Base-by-base conservation (phyloP, 2,888 invertebrate species). In the Andrena hattorfiana region DNA sequence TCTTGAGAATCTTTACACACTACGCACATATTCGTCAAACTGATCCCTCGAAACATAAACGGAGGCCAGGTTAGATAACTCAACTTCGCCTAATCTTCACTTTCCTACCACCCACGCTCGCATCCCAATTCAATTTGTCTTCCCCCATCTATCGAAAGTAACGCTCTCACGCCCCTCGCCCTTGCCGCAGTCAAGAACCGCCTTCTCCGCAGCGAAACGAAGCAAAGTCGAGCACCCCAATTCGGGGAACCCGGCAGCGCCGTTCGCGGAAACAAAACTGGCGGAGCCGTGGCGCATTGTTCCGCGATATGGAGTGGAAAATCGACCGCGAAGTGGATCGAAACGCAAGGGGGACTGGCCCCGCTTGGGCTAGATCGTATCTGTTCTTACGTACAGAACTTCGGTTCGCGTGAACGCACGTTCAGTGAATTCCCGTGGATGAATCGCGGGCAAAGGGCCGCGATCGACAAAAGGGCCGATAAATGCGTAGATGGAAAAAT, bases 371-470 rank as follows among this genome's bases (percentile, higher is more conserved):
- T 13, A 49, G 83, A 60, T 59, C 54, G 32, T 72, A 76, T 78
- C 77, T 30, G 32, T 26, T 63, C 70, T 76, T 71, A 82, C 71
- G 75, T 42, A 67, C 71, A 63, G 63, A 84, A 69, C 63, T 49
- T 77, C 76, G 68, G 72, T 62, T 73, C 68, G 82, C 82, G 77
- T 79, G 83, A 87, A 85, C 78, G 87, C 79, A 75, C 77, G 72
- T 81, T 75, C 84, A 81, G 83, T 85, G 85, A 89, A 89, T 82
- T 84, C 85, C 85, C 72, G 78, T 69, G 79, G 82, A 73, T 84
- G 77, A 73, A 83, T 87, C 85, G 69, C 42, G 54, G 73, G 59
- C 54, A 69, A 76, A 78, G 66, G 76, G 49, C 67, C 48, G 82
- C 20, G 20, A 7, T 54, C 51, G 51, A 2, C 51, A 8, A 69